Conservation (phyloP, 2,113 vertebrate species). For the Tragulus kanchil region DNA sequence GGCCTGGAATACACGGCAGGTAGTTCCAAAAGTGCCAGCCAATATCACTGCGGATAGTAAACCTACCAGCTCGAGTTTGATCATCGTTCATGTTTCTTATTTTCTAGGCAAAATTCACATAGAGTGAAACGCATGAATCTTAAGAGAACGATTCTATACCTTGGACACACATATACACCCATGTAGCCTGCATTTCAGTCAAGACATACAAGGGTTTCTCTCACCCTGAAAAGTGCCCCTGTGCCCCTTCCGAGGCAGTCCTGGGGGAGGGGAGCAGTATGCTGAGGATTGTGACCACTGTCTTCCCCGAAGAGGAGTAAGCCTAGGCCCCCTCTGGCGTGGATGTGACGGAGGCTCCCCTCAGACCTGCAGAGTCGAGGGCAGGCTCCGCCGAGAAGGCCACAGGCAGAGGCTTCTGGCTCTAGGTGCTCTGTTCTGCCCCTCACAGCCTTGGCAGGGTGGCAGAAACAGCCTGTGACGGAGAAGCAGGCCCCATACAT, state of each 20-base stretch:
- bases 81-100: not conserved
- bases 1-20: conserved; percentile 25
- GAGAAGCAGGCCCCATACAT: not conserved
- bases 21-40: not conserved
- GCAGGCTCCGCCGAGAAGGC: not conserved
- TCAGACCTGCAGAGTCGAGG: not conserved
- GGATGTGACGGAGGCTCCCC: not conserved
- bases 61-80: not conserved
- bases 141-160: not conserved
- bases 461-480: not conserved
- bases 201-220: not conserved
- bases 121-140: not conserved
- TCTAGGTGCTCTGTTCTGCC: not conserved
- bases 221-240: not conserved
- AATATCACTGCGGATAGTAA: not conserved
- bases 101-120: not conserved
- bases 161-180: not conserved
- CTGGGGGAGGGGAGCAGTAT: not conserved
- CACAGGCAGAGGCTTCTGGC: not conserved
- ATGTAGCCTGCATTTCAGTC: not conserved
- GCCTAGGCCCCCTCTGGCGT: not conserved
- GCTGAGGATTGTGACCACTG: not conserved
- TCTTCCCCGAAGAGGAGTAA: conserved; percentile 5
- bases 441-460: not conserved
- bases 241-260: not conserved